A percentile compares a stretch with the other conserved stretches of the same genome.
Conservation (phyloP, 2,113 vertebrate species). For the Oryzias woworae region DNA sequence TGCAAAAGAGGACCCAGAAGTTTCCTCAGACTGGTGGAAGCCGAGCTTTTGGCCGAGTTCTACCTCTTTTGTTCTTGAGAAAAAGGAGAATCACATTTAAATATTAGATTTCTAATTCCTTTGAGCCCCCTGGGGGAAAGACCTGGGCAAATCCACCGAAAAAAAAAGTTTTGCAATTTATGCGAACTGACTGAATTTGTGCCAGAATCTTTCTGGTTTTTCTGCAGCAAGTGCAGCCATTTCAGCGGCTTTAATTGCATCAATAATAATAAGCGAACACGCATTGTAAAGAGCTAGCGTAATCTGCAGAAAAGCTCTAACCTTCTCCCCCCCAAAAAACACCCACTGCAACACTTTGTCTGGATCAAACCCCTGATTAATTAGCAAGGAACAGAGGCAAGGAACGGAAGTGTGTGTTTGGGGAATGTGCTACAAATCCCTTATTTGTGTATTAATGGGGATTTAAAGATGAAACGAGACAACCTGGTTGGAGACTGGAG, state of each 20-base stretch:
- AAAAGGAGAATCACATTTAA: background rate
- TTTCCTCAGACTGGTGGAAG: slow-evolving; percentile 42
- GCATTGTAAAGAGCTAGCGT: slow-evolving; percentile 46
- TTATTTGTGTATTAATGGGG: slow-evolving; percentile 69
- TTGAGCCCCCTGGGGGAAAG: slow-evolving; percentile 12
- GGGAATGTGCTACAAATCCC: slow-evolving; percentile 62
- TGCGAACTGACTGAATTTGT: slow-evolving; percentile 6
- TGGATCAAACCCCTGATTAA: slow-evolving; percentile 71
- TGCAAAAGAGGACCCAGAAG: slow-evolving; percentile 50
- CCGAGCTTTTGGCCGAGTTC: background rate
- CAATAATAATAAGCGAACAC: slow-evolving; percentile 61
- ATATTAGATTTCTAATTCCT: slow-evolving; percentile 6
- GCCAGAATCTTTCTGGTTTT: slow-evolving; percentile 9
- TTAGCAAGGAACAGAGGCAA: slow-evolving; percentile 50
- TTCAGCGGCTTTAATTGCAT: slow-evolving; percentile 69
- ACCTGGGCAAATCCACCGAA: background rate
- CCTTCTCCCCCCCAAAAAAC: slow-evolving; percentile 33
- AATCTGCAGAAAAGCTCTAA: slow-evolving; percentile 68
- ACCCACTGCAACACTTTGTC: slow-evolving; percentile 42
- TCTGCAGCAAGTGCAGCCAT: slow-evolving; percentile 17
- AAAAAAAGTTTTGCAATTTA: slow-evolving; percentile 24
- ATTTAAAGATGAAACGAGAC: slow-evolving; percentile 74
- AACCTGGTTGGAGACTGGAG: slow-evolving; percentile 48
- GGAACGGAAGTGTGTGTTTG: slow-evolving; percentile 37
- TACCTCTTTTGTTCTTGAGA: background rate